phyloP scores from a whole-genome alignment of 2,113 vertebrate genomes.

The Silurus meridionalis region DNA sequence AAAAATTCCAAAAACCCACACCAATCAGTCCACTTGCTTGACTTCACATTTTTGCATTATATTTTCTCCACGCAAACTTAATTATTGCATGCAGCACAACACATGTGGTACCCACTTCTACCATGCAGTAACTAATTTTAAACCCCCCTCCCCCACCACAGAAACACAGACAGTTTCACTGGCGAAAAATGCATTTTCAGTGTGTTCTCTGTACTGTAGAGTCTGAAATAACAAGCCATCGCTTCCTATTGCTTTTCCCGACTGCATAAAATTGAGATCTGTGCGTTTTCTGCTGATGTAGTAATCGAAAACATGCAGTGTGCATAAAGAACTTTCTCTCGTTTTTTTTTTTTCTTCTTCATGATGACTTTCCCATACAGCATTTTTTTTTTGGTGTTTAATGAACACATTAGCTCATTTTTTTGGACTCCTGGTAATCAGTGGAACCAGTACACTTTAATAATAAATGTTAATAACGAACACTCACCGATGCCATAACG shows the following conservation, averaged over 20 bases:
- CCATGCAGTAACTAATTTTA: slow-evolving; percentile 73
- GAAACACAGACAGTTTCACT: slow-evolving; percentile 52
- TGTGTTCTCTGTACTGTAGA: neutral
- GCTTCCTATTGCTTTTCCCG: slow-evolving; percentile 55
- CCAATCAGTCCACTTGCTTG: slow-evolving; percentile 15
- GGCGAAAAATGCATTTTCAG: neutral
- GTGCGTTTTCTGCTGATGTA: slow-evolving; percentile 30
- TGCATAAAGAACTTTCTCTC: slow-evolving; percentile 5
- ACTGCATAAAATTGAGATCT: slow-evolving; percentile 34
- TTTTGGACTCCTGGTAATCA: neutral
- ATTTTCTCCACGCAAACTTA: slow-evolving; percentile 66
- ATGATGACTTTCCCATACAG: neutral
- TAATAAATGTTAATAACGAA: slow-evolving; percentile 12
- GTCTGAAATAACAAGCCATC: slow-evolving; percentile 14
- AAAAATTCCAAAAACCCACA: neutral
- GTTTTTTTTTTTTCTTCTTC: neutral
- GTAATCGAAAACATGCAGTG: slow-evolving; percentile 33
- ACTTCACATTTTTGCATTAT: slow-evolving; percentile 58
- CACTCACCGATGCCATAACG: neutral
- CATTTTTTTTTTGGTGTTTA: slow-evolving; percentile 29
- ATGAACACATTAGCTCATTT: slow-evolving; percentile 41
- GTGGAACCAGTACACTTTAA: neutral
- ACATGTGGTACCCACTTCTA: slow-evolving; percentile 66
- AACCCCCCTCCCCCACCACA: slow-evolving; percentile 60
- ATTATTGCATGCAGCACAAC: slow-evolving; percentile 81